Percentiles rank a stretch among this genome's conserved stretches.
phyloP scores from a whole-genome alignment of 2,888 invertebrate genomes.

The Amphiduros pacificus region DNA sequence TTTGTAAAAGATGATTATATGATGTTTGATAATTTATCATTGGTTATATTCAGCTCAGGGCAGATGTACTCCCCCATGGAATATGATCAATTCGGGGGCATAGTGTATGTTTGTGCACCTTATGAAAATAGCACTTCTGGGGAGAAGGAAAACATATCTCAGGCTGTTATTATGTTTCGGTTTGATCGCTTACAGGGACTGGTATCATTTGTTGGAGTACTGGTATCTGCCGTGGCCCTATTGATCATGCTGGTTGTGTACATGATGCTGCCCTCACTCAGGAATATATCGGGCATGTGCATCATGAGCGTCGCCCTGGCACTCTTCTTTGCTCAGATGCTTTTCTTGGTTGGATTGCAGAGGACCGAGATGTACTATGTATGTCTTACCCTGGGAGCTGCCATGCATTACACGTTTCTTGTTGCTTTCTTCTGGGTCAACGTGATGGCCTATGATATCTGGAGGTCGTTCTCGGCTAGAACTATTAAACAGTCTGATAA shows the following conservation, averaged over 20 bases:
- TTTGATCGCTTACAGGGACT: slow-evolving; percentile 22
- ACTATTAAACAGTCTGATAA: slow-evolving; percentile 1
- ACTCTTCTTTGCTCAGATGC: slow-evolving; percentile 61
- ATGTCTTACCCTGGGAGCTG: slow-evolving; percentile 60
- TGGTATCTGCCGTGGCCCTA: slow-evolving; percentile 64
- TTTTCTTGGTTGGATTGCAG: slow-evolving; percentile 59
- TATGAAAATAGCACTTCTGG: neutral
- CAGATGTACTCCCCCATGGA: neutral
- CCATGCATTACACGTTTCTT: slow-evolving; percentile 63
- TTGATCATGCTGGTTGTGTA: slow-evolving; percentile 62
- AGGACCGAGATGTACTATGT: slow-evolving; percentile 20
- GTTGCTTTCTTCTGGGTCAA: slow-evolving; percentile 66
- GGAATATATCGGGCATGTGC: slow-evolving; percentile 64
- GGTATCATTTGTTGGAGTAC: slow-evolving; percentile 68
- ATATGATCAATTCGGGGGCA: neutral
- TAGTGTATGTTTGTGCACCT: neutral
- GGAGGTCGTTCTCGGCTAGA: slow-evolving; percentile 59
- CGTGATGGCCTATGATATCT: slow-evolving; percentile 66
- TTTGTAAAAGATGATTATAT: neutral
- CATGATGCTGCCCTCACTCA: slow-evolving; percentile 60
- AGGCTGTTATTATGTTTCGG: slow-evolving; percentile 16
- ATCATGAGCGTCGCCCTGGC: slow-evolving; percentile 63
- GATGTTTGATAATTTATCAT: neutral
- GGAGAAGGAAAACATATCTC: neutral
- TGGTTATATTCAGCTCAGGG: neutral